phyloP scores from a whole-genome alignment of 1,140 invertebrate species.

The Drosophila pallidifrons region DNA sequence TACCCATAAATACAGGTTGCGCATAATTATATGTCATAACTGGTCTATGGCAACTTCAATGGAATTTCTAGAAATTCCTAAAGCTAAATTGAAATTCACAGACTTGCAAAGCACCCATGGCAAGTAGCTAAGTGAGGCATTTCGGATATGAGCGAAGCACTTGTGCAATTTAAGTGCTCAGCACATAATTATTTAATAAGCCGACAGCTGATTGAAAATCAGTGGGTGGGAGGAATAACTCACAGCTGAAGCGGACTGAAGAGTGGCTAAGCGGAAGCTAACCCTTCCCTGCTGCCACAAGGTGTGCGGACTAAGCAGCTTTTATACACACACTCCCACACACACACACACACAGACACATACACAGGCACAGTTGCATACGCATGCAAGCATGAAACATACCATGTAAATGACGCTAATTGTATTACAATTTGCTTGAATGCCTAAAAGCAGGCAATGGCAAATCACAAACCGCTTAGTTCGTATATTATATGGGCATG shows the following conservation, averaged over 20 bases:
- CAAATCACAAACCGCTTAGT: constrained; percentile 80
- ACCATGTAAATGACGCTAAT: constrained; percentile 80
- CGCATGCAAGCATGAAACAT: constrained; percentile 42
- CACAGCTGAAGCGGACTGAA: constrained; percentile 13
- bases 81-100: neutral
- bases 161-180: constrained; percentile 44
- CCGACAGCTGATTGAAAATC: constrained; percentile 77
- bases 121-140: neutral
- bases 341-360: constrained; percentile 4
- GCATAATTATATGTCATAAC: too few species aligned
- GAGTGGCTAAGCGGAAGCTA: neutral
- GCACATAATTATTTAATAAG: constrained; percentile 80
- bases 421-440: constrained; percentile 82
- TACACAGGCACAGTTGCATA: constrained; percentile 20
- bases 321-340: constrained; percentile 27
- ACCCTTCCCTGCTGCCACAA: constrained; percentile 30
- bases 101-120: neutral
- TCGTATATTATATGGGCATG: constrained; percentile 60
- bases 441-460: constrained; percentile 75
- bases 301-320: constrained; percentile 67
- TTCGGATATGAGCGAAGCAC: constrained; percentile 12
- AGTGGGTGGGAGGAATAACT: constrained; percentile 15
- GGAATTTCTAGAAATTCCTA: neutral
- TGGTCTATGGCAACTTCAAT: too few species aligned
- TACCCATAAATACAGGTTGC: too few species aligned